Conservation (phyloP, 2,888 invertebrate species). For the Dryobota labecula region DNA sequence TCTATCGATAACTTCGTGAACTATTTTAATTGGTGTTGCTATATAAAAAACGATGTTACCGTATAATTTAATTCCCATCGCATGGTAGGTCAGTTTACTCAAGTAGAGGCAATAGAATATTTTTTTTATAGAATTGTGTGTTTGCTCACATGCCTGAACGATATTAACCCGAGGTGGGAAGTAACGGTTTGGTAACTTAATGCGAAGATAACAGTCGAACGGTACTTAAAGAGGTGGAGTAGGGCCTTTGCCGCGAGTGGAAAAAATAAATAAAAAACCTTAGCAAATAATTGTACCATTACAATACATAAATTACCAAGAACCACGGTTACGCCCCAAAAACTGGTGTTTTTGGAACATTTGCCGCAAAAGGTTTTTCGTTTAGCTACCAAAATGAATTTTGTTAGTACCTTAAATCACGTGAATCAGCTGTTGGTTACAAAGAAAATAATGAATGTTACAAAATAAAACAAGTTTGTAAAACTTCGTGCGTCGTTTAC, state of each 20-base stretch:
- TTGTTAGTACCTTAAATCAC: constrained; percentile 50
- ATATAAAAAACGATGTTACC: constrained; percentile 46
- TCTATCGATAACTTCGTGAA: constrained; percentile 34
- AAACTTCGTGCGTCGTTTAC: constrained; percentile 41
- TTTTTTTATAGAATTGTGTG: constrained; percentile 60
- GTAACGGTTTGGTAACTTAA: constrained; percentile 77
- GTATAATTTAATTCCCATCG: constrained; percentile 62
- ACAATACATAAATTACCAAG: constrained; percentile 61
- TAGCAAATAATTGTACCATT: constrained; percentile 63
- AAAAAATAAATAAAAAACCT: constrained; percentile 62
- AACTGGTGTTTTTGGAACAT: constrained; percentile 43
- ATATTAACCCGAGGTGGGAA: constrained; percentile 71
- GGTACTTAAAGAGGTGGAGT: constrained; percentile 70
- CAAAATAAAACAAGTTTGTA: constrained; percentile 32
- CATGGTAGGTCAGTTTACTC: constrained; percentile 62
- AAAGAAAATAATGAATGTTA: constrained; percentile 27
- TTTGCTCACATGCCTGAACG: constrained; percentile 70
- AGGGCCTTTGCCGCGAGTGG: constrained; percentile 55
- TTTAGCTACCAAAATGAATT: constrained; percentile 44
- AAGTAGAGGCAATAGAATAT: constrained; percentile 49
- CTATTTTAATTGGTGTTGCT: constrained; percentile 47
- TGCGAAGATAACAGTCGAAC: constrained; percentile 77
- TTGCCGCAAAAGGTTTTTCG: constrained; percentile 30
- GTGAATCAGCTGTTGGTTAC: constrained; percentile 36
- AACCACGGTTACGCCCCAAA: constrained; percentile 50